Conservation (phyloP, 53 echinoderm and acorn worm species). For the Stichopus horrens region DNA sequence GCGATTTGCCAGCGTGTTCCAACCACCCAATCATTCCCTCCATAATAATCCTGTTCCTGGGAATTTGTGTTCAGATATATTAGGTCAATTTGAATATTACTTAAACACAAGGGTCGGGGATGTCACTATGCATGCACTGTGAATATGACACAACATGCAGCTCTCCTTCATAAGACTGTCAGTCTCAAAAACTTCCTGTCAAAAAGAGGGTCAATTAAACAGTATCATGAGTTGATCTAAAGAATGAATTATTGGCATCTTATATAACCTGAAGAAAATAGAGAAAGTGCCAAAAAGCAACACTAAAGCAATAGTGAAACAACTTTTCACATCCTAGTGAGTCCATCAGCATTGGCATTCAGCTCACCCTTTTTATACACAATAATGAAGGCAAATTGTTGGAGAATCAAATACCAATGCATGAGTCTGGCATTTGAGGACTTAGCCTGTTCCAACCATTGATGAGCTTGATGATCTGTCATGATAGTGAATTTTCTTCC, state of each 20-base stretch:
- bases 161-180: neutral
- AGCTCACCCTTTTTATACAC: neutral
- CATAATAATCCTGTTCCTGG: no score
- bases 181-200: neutral
- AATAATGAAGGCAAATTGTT: neutral
- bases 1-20: no score
- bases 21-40: no score
- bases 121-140: no score
- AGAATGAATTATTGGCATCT: neutral
- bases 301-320: neutral
- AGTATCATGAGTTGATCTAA: neutral
- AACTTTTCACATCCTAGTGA: neutral
- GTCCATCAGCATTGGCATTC: slow-evolving; percentile 10
- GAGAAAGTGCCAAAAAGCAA: neutral
- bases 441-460: slow-evolving; percentile 1
- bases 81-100: no score
- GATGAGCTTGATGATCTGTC: slow-evolving; percentile 2
- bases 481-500: neutral
- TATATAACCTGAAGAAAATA: neutral
- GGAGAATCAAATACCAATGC: slow-evolving; percentile 2
- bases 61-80: no score
- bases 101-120: no score
- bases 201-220: neutral
- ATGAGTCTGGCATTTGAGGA: slow-evolving; percentile 6
- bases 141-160: neutral